phyloP scores from a whole-genome alignment of 2,113 vertebrate species.

The Passerina amoena region DNA sequence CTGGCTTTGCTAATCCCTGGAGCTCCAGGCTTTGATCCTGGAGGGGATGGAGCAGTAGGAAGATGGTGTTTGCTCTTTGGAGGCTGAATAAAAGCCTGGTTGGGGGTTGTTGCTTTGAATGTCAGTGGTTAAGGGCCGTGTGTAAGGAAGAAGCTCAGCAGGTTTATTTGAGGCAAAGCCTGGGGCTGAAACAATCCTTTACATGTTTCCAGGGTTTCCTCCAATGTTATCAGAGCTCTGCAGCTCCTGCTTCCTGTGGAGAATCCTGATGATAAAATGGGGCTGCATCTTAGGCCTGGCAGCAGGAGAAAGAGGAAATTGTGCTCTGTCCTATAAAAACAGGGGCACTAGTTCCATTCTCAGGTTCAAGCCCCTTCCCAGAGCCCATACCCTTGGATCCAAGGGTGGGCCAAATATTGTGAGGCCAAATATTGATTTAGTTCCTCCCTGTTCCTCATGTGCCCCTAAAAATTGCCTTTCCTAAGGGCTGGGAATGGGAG shows the following conservation, averaged over 20 bases:
- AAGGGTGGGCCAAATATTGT: neutral
- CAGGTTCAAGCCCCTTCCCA: neutral
- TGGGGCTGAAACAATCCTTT: constrained; percentile 14
- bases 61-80: neutral
- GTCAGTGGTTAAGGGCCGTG: neutral
- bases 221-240: constrained; percentile 12
- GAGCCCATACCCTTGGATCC: neutral
- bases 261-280: neutral
- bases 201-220: neutral
- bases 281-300: neutral
- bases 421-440: neutral
- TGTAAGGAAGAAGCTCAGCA: constrained; percentile 44
- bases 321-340: neutral
- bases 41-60: neutral
- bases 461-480: neutral
- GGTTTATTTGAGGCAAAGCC: constrained; percentile 28
- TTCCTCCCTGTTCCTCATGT: neutral
- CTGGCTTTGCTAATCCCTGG: neutral
- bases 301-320: neutral
- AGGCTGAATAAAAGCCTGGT: neutral
- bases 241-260: constrained; percentile 21
- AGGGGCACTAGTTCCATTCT: fast-evolving
- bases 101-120: neutral
- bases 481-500: neutral
- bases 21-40: neutral